phyloP scores from a whole-genome alignment of 2,888 invertebrate species.

The Octonoba sinensis region DNA sequence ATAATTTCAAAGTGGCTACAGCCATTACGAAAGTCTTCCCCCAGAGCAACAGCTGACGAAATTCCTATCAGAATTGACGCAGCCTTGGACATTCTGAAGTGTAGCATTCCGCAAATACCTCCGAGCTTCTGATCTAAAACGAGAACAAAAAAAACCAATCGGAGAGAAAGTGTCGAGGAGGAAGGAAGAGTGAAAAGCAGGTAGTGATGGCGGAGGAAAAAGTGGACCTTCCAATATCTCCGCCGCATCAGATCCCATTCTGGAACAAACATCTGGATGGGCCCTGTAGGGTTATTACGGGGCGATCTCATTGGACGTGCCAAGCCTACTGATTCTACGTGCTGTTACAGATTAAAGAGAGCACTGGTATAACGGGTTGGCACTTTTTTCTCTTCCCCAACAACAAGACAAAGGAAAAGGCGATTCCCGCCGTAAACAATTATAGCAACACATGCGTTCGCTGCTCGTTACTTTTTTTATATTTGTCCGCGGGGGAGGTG shows the following conservation, averaged over 20 bases:
- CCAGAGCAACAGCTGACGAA: too few species aligned
- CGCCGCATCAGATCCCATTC: slow-evolving; percentile 33
- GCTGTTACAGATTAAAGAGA: slow-evolving; percentile 49
- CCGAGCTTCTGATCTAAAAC: too few species aligned
- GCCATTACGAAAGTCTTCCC: too few species aligned
- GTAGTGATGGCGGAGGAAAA: slow-evolving; percentile 20
- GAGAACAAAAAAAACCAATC: too few species aligned
- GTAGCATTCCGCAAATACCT: too few species aligned
- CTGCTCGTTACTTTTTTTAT: slow-evolving; percentile 33
- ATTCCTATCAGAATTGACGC: too few species aligned
- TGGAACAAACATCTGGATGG: slow-evolving; percentile 36
- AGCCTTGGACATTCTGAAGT: too few species aligned
- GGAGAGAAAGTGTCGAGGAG: neutral
- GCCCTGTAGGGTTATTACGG: slow-evolving; percentile 20
- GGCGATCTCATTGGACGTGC: slow-evolving; percentile 59
- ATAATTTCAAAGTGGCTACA: too few species aligned
- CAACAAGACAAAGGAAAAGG: slow-evolving; percentile 35
- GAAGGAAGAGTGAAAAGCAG: slow-evolving; percentile 9
- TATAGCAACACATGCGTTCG: slow-evolving; percentile 52
- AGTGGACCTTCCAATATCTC: slow-evolving; percentile 8
- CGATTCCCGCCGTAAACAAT: slow-evolving; percentile 50
- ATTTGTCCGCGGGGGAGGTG: slow-evolving; percentile 53
- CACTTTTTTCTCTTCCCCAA: neutral
- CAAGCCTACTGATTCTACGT: slow-evolving; percentile 32
- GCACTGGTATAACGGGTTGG: slow-evolving; percentile 24